Conservation (phyloP, 2,113 vertebrate species). For the Ophiodon elongatus region DNA sequence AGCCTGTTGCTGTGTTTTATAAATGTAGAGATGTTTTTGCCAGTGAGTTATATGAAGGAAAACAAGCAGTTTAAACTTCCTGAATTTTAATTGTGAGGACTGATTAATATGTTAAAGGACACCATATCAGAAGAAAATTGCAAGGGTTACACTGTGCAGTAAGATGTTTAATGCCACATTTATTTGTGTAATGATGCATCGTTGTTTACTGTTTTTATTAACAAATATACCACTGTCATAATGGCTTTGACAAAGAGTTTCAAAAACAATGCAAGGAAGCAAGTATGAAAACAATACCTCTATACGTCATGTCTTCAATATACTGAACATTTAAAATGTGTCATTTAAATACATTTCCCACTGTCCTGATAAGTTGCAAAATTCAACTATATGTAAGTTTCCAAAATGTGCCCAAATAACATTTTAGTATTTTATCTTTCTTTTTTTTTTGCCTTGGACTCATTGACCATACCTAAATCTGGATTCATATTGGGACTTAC, state of each 20-base stretch:
- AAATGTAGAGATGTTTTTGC: neutral
- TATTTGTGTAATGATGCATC: neutral
- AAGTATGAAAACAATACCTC: slow-evolving; percentile 11
- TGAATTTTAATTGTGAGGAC: neutral
- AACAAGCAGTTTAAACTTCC: neutral
- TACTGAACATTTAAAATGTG: neutral
- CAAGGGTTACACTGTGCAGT: neutral
- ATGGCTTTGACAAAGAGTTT: slow-evolving; percentile 6
- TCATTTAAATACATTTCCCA: neutral
- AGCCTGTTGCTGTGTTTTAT: neutral
- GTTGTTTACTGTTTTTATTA: neutral
- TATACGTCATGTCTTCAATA: neutral
- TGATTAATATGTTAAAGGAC: neutral
- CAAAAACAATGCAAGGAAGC: slow-evolving; percentile 47
- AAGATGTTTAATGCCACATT: neutral
- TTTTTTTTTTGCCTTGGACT: neutral
- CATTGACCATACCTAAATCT: neutral
- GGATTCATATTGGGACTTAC: too few relatives aligned
- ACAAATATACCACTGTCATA: neutral
- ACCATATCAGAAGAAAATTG: neutral
- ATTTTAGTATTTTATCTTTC: neutral
- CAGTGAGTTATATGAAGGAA: neutral
- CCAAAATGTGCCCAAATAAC: neutral
- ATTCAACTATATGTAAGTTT: neutral
- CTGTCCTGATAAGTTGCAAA: neutral